phyloP scores from a whole-genome alignment of 2,113 vertebrate genomes.

The Eira barbara region DNA sequence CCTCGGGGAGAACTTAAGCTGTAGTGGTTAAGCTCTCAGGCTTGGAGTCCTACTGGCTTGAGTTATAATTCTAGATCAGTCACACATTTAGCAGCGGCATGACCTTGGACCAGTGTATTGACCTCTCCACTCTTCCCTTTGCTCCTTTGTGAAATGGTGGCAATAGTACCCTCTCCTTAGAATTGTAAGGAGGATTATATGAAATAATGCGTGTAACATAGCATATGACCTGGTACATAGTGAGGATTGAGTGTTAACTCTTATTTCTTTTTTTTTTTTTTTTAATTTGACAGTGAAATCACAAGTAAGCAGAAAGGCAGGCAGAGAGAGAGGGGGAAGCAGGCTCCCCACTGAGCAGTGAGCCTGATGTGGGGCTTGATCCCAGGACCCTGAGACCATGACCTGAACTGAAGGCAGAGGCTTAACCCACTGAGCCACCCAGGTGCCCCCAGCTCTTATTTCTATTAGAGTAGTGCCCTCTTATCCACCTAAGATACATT shows the following conservation, averaged over 20 bases:
- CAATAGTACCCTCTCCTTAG: neutral
- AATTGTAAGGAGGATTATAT: neutral
- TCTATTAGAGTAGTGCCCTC: neutral
- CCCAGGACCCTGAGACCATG: no score
- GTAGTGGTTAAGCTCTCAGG: neutral
- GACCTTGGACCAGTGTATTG: neutral
- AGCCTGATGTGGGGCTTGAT: no score
- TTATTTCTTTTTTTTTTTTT: neutral
- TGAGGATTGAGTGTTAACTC: neutral
- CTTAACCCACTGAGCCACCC: no score
- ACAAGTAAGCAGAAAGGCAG: no score
- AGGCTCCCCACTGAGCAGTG: no score
- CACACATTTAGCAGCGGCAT: neutral
- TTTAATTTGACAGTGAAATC: no score
- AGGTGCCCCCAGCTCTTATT: neutral
- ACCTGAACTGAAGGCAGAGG: no score
- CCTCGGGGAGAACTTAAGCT: neutral
- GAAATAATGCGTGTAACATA: neutral
- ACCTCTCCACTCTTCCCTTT: neutral
- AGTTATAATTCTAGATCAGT: neutral
- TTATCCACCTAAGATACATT: neutral
- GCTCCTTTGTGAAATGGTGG: neutral
- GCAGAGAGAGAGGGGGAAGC: no score
- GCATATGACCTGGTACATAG: neutral
- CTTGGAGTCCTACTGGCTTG: neutral